These are phyloP conservation scores for Thereva nobilitata DNA, from an alignment of 2,888 invertebrate species.

Conservation along the genomic window DNA sequence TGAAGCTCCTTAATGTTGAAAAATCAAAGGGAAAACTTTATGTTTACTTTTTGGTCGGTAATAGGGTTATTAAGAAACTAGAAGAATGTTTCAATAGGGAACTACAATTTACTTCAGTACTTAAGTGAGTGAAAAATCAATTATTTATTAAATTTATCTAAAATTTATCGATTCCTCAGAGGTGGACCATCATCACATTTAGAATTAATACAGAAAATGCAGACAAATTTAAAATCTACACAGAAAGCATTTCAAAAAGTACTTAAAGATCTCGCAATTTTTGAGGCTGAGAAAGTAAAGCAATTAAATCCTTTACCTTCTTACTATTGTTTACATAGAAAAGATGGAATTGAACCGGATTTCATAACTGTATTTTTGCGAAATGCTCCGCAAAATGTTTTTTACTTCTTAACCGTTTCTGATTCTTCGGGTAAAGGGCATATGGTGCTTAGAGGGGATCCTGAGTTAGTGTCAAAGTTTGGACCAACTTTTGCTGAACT, in stretches of 20 bases:
- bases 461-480: conserved; percentile 51
- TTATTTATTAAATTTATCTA: background rate
- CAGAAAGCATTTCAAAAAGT: conserved; percentile 69
- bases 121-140: conserved; percentile 67
- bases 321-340: conserved; percentile 66
- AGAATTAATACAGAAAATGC: conserved; percentile 74
- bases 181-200: conserved; percentile 72
- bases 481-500: conserved; percentile 65
- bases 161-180: conserved; percentile 56
- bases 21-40: conserved; percentile 72
- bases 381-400: conserved; percentile 63
- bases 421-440: conserved; percentile 67
- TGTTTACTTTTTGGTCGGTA: conserved; percentile 74
- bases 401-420: conserved; percentile 71
- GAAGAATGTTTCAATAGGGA: conserved; percentile 69
- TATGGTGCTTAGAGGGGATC: conserved; percentile 60
- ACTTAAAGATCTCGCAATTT: conserved; percentile 70
- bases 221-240: conserved; percentile 67
- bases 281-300: conserved; percentile 69
- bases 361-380: conserved; percentile 73
- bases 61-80: conserved; percentile 67
- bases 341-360: conserved; percentile 74
- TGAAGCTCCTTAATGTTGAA: conserved; percentile 70
- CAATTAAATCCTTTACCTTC: conserved; percentile 59
- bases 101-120: conserved; percentile 66